Percentiles rank a stretch among this genome's conserved stretches.
Evolutionary conservation across 2,888 invertebrate species (phyloP).

Genomic region (Himalopsyche anomala): DNA sequence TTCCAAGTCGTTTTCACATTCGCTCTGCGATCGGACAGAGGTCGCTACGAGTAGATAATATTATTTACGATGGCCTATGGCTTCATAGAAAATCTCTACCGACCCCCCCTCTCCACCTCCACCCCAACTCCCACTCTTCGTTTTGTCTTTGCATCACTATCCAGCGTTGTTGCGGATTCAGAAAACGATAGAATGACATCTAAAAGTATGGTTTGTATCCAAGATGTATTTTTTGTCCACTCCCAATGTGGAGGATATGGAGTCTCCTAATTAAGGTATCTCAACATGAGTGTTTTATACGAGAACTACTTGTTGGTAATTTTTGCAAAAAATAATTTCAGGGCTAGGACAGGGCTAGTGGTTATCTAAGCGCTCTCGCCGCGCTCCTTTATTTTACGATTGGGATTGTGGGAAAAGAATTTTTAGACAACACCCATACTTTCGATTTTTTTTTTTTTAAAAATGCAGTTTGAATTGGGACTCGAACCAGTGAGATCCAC

Average conservation of each 20-base stretch:
- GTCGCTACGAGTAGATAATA: conserved; percentile 53
- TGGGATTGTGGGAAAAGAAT: conserved; percentile 44
- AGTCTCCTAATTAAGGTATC: too few species aligned
- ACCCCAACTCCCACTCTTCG: not conserved
- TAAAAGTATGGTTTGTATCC: not conserved
- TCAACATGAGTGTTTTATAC: too few species aligned
- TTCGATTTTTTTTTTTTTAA: too few species aligned
- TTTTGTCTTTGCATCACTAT: not conserved
- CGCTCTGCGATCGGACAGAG: conserved; percentile 48
- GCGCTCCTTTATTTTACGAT: too few species aligned
- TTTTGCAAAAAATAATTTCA: too few species aligned
- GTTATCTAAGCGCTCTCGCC: not conserved
- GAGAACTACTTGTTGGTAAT: too few species aligned
- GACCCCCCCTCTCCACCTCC: not conserved
- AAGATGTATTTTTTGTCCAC: not conserved
- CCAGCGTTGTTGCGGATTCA: not conserved
- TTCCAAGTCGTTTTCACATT: conserved; percentile 13
- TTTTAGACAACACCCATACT: too few species aligned
- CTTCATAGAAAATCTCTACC: conserved; percentile 57
- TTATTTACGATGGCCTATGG: conserved; percentile 61
- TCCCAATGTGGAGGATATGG: too few species aligned
- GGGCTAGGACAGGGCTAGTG: too few species aligned
- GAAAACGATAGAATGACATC: not conserved
- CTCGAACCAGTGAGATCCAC: too few species aligned
- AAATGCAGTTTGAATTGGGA: too few species aligned